Percentiles rank a stretch among this genome's conserved stretches.
Evolutionary conservation across 2,797 vertebrate species (phyloP).

Genomic region (Epinephelus awoara): DNA sequence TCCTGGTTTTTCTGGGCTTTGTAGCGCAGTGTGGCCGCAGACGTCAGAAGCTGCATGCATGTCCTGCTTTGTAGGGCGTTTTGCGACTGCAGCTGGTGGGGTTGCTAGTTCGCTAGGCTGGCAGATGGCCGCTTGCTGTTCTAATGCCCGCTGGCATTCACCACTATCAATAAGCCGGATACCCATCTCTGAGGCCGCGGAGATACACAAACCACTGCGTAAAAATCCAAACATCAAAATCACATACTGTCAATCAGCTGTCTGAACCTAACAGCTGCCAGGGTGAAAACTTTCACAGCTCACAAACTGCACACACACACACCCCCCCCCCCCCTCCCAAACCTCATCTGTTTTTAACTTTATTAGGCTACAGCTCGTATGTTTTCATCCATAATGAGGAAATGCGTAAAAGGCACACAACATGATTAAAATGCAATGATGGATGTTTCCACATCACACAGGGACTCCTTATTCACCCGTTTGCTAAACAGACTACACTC

Average conservation of each 20-base stretch:
- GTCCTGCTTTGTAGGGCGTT: slow-evolving; percentile 93
- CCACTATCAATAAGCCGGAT: slow-evolving; percentile 85
- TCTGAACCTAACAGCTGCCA: not conserved
- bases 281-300: slow-evolving; percentile 43
- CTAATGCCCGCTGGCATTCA: slow-evolving; percentile 89
- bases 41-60: slow-evolving; percentile 93
- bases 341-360: slow-evolving; percentile 11
- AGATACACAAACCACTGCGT: slow-evolving; percentile 68
- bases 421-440: slow-evolving; percentile 19
- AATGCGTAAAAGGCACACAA: slow-evolving; percentile 27
- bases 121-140: slow-evolving; percentile 91
- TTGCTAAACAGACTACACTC: slow-evolving; percentile 59
- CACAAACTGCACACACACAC: not conserved
- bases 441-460: slow-evolving; percentile 44
- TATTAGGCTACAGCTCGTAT: not conserved
- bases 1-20: slow-evolving; percentile 87
- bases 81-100: slow-evolving; percentile 92
- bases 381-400: not conserved
- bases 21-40: slow-evolving; percentile 91
- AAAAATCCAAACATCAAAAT: slow-evolving; percentile 54
- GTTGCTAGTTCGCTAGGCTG: slow-evolving; percentile 87
- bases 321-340: not conserved
- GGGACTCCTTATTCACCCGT: slow-evolving; percentile 30
- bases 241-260: slow-evolving; percentile 43
- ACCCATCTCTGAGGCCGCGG: slow-evolving; percentile 74